These are phyloP conservation scores for Heterotilapia buettikoferi DNA, from an alignment of 2,113 vertebrate species.

Conservation along the genomic window DNA sequence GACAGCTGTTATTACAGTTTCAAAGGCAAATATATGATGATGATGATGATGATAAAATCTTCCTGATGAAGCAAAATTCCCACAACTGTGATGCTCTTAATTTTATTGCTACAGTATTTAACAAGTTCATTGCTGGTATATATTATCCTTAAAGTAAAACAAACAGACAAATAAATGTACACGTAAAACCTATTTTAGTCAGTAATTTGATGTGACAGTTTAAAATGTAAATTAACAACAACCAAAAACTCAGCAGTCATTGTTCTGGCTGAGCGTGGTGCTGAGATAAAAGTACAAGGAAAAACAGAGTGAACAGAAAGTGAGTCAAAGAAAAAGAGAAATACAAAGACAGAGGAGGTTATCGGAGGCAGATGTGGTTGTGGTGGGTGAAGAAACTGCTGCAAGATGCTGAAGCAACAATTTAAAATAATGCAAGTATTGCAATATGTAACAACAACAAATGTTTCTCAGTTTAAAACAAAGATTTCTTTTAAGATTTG, in stretches of 20 bases:
- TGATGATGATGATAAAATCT: not conserved
- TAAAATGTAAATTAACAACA: not conserved
- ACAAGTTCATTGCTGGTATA: not conserved
- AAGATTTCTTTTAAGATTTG: not conserved
- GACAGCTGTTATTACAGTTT: not conserved
- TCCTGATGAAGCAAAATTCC: not conserved
- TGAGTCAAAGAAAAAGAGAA: not conserved
- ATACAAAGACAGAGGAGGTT: not conserved
- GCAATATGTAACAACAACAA: not conserved
- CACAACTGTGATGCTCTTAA: not conserved
- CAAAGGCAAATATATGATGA: not conserved
- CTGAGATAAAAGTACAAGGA: not conserved
- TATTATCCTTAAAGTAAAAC: not conserved
- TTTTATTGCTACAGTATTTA: not conserved
- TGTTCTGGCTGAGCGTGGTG: fast-evolving
- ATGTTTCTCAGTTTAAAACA: not conserved
- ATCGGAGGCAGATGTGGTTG: not conserved
- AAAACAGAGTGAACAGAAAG: not conserved
- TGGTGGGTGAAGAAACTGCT: not conserved
- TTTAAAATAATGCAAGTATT: not conserved
- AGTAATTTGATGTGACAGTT: not conserved
- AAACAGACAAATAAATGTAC: not conserved
- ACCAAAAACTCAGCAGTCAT: not conserved
- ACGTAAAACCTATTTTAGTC: not conserved
- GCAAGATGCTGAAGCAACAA: not conserved